Base-by-base conservation (phyloP, 2,888 invertebrate genomes). In the Nymphalis c-album region DNA sequence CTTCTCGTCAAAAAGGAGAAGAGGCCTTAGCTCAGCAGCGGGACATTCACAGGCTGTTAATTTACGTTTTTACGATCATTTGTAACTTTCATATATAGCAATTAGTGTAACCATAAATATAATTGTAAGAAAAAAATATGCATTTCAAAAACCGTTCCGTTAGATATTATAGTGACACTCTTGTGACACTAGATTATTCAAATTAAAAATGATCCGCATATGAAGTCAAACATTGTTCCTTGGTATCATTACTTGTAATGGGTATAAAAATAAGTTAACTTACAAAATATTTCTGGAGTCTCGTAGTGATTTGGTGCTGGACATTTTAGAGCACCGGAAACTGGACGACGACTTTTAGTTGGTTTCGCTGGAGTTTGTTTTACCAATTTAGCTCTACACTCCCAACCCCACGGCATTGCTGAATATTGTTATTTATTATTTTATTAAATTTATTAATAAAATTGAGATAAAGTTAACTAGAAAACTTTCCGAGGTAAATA, bases 351-450 rank as follows among this genome's bases (percentile, higher is more conserved):
- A 2, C 79, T 76, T n/a, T 78, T 73, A 0, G 85, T 81, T 1
- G 86, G 85, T 63, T 84, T 85, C 4, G 73, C 22, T 8, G 85
- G 81, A 18, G 81, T 66, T 71, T 91, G 91, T 67, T 88, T 91
- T 22, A 91, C 68, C 51, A 86, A 70, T 70, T 81, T 85, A 1
- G 81, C 72, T 69, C 84, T 80, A 64, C 91, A 91, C 73, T 86
- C 87, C 80, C 82, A 88, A 46, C 88, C 85, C 85, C 81, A 88
- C 55, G 88, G 87, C 90, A 89, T 87, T 16, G 2, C 13, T 61
- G 2, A 18, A 18, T 31, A 40, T 48, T 16, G 10, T 31, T 17
- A 26, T 17, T 31, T 31, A 31, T 31, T 31, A 31, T 6, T 5
- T 31, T 31, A 31, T 31, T 31, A 31, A 6, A 6, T 31, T 22